Base-by-base conservation (phyloP, 2,797 vertebrate species). In the Choloepus didactylus region DNA sequence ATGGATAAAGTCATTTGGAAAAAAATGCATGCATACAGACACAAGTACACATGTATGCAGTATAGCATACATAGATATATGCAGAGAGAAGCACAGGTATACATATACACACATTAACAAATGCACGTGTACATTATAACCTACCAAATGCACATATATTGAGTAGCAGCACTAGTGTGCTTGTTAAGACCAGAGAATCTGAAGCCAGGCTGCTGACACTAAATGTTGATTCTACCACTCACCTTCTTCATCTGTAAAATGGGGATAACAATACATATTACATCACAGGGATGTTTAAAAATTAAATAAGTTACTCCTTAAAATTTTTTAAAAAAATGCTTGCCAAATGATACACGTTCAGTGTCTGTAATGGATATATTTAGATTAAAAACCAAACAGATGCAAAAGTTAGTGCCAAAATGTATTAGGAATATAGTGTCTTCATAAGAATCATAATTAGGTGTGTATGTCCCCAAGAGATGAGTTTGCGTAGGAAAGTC, bases 381-480 rank as follows among this genome's bases (percentile, higher is more conserved):
- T 87, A 83, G 10, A 85, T 60, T 80, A 9, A 64, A 94, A 86
- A 51, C 27, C 29, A 66, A n/a, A 91, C 29, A 66, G 35, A 88
- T n/a, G 49, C 10, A 59, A 16, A 86, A 29, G 15, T 29, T 73
- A 87, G 3, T 69, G 23, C 5, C 81, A 44, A 93, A 94, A 92
- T 56, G 6, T 56, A 56, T 21, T 19, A 16, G 19, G 54, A 56
- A 56, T 6, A 19, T 56, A 56, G 16, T 19, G 54, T 56, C 54
- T 56, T 21, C 54, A 56, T 56, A 56, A 56, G 54, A 19, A 56
- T 56, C 54, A 56, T 56, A 56, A 18, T 21, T 56, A 56, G 5
- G 18, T 18, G 16, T 54, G 31, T 75, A 69, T 46, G 1, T 73
- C 69, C 80, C 77, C 69, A 67, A 38, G 9, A 46, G 60, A 79